Conservation (phyloP, 2,888 invertebrate species). For the Eupithecia abbreviata region DNA sequence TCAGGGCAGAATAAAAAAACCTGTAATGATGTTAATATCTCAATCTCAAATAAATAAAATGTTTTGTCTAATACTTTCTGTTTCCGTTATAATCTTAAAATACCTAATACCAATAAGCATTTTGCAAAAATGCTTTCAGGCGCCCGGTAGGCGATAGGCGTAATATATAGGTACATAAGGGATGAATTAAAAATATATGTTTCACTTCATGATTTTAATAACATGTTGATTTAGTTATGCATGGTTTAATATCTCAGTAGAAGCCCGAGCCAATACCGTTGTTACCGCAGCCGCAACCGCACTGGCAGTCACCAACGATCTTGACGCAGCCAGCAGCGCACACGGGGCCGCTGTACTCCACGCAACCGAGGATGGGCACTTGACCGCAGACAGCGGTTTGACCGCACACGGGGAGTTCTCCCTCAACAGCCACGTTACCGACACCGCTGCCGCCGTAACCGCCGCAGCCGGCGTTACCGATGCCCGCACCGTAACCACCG, state of each 20-base stretch:
- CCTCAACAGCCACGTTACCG: slow-evolving; percentile 50
- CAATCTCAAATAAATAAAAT: no score
- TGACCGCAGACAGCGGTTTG: slow-evolving; percentile 46
- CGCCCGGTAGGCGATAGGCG: no score
- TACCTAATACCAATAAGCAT: no score
- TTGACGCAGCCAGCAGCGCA: slow-evolving; percentile 45
- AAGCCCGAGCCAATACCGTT: background rate
- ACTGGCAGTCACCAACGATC: slow-evolving; percentile 39
- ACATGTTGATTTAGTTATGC: no score
- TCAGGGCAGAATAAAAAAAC: no score
- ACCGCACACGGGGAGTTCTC: slow-evolving; percentile 51
- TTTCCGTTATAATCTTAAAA: no score
- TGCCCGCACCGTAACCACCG: background rate
- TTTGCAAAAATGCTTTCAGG: no score
- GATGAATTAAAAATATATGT: no score
- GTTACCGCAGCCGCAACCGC: slow-evolving; percentile 34
- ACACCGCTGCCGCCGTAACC: slow-evolving; percentile 39
- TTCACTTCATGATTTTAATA: no score
- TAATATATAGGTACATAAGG: no score
- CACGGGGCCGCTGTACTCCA: slow-evolving; percentile 42
- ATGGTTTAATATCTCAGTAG: background rate
- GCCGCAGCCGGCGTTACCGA: background rate
- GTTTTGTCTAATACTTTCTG: no score
- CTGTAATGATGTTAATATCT: no score
- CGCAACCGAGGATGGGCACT: slow-evolving; percentile 47